Evolutionary conservation across 2,797 vertebrate genomes (phyloP).

Genomic region (Thripadectes ignobilis): DNA sequence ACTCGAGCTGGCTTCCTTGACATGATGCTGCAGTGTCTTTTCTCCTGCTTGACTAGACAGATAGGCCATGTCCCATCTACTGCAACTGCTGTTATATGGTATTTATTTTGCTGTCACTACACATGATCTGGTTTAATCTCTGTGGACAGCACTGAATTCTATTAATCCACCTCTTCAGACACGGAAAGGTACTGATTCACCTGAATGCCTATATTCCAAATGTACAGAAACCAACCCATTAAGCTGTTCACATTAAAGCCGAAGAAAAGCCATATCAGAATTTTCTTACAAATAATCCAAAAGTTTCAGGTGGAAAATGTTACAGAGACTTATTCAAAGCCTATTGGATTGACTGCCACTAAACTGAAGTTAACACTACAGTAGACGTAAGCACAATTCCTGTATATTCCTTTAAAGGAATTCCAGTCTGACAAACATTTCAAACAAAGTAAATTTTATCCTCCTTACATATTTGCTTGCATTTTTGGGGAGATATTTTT

Average conservation of each 20-base stretch:
- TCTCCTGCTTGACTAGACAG: conserved; percentile 26
- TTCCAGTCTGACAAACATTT: background rate
- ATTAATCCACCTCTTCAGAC: background rate
- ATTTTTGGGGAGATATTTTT: background rate
- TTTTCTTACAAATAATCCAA: background rate
- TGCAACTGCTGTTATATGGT: background rate
- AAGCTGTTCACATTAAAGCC: background rate
- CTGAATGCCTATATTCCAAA: background rate
- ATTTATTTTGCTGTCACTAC: conserved; percentile 41
- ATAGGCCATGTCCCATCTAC: background rate
- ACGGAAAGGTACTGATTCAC: background rate
- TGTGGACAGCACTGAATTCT: conserved; percentile 14
- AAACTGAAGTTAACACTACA: background rate
- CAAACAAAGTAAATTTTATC: background rate
- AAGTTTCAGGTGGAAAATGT: background rate
- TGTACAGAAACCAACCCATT: background rate
- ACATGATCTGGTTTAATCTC: conserved; percentile 40
- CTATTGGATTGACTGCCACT: background rate
- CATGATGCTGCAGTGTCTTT: background rate
- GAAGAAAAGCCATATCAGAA: background rate
- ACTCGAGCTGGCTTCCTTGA: background rate
- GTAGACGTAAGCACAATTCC: background rate
- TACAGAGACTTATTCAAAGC: background rate
- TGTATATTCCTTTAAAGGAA: background rate
- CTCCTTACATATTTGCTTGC: background rate